phyloP scores from a whole-genome alignment of 2,888 invertebrate species.

The Steromphala cineraria region DNA sequence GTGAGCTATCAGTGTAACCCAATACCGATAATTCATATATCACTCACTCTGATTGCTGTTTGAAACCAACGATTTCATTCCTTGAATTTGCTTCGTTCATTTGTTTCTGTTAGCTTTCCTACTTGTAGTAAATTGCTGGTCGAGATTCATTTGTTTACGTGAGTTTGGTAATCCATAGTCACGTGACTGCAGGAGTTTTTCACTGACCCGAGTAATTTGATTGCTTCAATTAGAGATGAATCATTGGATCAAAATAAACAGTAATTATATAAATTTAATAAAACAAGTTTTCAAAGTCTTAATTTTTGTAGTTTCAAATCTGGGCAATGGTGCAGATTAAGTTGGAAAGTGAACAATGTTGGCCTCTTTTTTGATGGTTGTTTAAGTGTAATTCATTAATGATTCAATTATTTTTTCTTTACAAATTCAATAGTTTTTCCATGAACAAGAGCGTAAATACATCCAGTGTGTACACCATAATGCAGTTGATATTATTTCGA shows the following conservation, averaged over 20 bases:
- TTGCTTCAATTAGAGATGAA: not conserved
- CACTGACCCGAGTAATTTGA: not conserved
- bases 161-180: not conserved
- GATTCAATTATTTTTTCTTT: too few species aligned
- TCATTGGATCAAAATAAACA: not conserved
- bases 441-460: too few species aligned
- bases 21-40: not conserved
- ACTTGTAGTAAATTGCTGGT: not conserved
- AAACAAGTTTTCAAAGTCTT: too few species aligned
- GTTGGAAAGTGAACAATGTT: too few species aligned
- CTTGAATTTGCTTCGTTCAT: not conserved
- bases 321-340: too few species aligned
- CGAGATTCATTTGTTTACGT: not conserved
- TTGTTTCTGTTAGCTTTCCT: not conserved
- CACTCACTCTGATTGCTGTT: not conserved
- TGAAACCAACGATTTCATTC: not conserved
- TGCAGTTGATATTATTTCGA: too few species aligned
- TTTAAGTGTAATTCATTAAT: too few species aligned
- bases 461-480: too few species aligned
- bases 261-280: too few species aligned
- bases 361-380: too few species aligned
- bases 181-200: not conserved
- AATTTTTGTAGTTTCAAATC: too few species aligned
- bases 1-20: not conserved
- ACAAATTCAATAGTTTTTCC: too few species aligned